phyloP scores from a whole-genome alignment of 2,888 invertebrate genomes.

The Pristionchus mayeri region DNA sequence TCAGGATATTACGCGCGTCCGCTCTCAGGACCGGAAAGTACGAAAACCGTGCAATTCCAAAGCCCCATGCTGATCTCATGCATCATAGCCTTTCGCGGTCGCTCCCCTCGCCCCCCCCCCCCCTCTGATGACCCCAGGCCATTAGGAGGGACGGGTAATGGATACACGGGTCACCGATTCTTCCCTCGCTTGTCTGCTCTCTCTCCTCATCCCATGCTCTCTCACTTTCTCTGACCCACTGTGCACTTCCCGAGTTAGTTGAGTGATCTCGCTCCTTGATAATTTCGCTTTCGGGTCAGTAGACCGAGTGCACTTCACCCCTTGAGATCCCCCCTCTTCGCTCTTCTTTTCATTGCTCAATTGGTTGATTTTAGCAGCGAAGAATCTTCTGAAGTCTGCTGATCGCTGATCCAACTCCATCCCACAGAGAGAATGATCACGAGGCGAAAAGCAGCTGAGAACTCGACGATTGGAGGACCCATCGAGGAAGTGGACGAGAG shows the following conservation, averaged over 20 bases:
- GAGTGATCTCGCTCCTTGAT: constrained; percentile 14
- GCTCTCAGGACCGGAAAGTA: constrained; percentile 14
- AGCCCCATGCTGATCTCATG: not conserved
- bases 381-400: constrained; percentile 1
- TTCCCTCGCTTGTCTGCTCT: not conserved
- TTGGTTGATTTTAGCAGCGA: not conserved
- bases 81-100: constrained; percentile 36
- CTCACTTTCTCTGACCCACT: not conserved
- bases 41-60: not conserved
- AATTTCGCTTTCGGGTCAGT: constrained; percentile 30
- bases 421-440: not conserved
- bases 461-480: not conserved
- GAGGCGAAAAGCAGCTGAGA: constrained; percentile 18
- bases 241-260: constrained; percentile 26
- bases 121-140: not conserved
- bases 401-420: not conserved
- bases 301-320: not conserved
- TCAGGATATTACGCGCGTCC: not conserved
- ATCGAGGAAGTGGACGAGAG: constrained; percentile 31
- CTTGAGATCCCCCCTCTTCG: not conserved
- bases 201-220: not conserved
- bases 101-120: not conserved
- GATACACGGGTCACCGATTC: not conserved
- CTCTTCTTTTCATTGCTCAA: not conserved
- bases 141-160: constrained; percentile 1